These are phyloP conservation scores for Guaruba guarouba DNA, from an alignment of 2,113 vertebrate genomes.

Conservation along the genomic window DNA sequence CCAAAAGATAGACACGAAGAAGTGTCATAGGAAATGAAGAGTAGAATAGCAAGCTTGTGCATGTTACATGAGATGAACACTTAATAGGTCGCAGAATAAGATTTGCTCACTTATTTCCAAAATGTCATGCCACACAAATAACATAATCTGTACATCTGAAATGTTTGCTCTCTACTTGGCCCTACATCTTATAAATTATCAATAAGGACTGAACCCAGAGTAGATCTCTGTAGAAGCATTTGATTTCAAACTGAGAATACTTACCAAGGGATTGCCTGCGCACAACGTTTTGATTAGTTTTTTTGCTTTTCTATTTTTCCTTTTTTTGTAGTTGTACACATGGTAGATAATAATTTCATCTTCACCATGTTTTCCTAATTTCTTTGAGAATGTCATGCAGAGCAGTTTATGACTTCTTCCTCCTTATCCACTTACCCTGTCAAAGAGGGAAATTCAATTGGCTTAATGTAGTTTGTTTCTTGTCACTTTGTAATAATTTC, in stretches of 20 bases:
- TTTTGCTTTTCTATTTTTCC: rapidly evolving
- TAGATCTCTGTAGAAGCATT: not conserved
- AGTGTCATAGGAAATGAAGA: not conserved
- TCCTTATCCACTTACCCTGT: not conserved
- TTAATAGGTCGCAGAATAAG: not conserved
- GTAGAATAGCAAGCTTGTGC: not conserved
- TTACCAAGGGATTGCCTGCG: not conserved
- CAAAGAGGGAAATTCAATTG: not conserved
- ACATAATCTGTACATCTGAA: not conserved
- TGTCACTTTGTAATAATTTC: not conserved
- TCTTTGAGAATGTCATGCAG: not conserved
- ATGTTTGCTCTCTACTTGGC: not conserved
- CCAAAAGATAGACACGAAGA: not conserved
- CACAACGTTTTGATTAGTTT: not conserved
- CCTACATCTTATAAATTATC: not conserved
- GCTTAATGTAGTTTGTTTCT: not conserved
- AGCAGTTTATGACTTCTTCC: not conserved
- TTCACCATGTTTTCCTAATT: not conserved
- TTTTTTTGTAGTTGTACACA: not conserved
- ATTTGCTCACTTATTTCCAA: not conserved
- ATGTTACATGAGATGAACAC: not conserved
- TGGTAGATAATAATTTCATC: not conserved
- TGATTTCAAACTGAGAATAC: not conserved
- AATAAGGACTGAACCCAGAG: not conserved
- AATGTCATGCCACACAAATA: not conserved